Conservation (phyloP, 2,888 invertebrate species). For the Sphecodes monilicornis region DNA sequence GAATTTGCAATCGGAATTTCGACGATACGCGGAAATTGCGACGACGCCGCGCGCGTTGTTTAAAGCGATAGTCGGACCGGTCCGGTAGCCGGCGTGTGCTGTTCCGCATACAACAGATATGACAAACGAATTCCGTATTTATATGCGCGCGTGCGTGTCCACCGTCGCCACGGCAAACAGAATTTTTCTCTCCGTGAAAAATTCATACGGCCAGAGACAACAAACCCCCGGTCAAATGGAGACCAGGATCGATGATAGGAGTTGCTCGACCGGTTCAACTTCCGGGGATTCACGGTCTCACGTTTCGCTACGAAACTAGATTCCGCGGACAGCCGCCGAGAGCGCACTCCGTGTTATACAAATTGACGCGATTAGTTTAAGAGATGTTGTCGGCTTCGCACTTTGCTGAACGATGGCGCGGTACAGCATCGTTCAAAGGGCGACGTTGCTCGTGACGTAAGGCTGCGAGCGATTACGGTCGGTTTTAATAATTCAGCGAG, state of each 20-base stretch:
- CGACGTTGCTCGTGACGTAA: not conserved
- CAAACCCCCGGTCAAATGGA: not conserved
- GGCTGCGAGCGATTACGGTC: not conserved
- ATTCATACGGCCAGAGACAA: not conserved
- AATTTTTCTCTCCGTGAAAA: slow-evolving; percentile 5
- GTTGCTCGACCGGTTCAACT: not conserved
- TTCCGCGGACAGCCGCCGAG: not conserved
- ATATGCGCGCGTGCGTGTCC: not conserved
- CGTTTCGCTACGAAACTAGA: not conserved
- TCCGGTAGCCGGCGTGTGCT: not conserved
- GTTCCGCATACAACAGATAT: not conserved
- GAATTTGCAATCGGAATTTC: slow-evolving; percentile 59
- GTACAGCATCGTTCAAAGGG: not conserved
- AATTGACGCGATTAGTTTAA: slow-evolving; percentile 3
- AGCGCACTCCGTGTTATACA: not conserved
- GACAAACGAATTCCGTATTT: slow-evolving; percentile 11
- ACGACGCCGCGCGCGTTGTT: slow-evolving; percentile 27
- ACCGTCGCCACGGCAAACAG: not conserved
- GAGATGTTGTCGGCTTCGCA: not conserved
- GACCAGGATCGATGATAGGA: slow-evolving; percentile 2
- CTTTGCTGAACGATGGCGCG: not conserved
- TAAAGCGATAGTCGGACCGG: slow-evolving; percentile 18
- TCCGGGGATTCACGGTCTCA: slow-evolving; percentile 11
- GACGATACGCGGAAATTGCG: slow-evolving; percentile 47
- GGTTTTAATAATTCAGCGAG: not conserved